phyloP scores from a whole-genome alignment of 1,140 invertebrate genomes.

The Sitophilus oryzae region DNA sequence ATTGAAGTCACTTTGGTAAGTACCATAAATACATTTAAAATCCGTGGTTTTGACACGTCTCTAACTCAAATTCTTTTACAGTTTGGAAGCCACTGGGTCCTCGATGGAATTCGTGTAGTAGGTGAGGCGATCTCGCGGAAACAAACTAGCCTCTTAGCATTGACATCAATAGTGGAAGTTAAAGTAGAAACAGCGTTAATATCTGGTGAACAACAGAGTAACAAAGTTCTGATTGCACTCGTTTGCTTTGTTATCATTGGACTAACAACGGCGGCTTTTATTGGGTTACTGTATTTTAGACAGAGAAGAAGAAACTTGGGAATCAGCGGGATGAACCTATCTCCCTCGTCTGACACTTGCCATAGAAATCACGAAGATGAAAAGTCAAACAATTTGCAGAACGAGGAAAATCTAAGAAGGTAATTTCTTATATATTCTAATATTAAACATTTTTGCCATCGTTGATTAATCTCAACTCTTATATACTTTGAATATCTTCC shows the following conservation, averaged over 20 bases:
- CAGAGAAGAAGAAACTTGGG: conserved; percentile 50
- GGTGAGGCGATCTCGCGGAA: conserved; percentile 66
- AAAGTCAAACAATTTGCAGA: conserved; percentile 83
- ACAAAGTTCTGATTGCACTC: conserved; percentile 46
- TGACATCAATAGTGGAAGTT: conserved; percentile 73
- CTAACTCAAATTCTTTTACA: conserved; percentile 38
- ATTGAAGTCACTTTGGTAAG: conserved; percentile 82
- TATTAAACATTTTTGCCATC: no score
- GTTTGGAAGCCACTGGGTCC: conserved; percentile 54
- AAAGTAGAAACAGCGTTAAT: conserved; percentile 67
- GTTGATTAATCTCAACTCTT: no score
- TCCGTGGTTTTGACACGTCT: not conserved
- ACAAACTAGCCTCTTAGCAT: conserved; percentile 53
- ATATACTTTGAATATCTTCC: no score
- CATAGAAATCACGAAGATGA: conserved; percentile 71
- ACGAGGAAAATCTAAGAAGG: conserved; percentile 75
- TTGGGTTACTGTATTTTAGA: conserved; percentile 47
- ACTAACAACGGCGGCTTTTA: conserved; percentile 45
- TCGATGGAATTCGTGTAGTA: conserved; percentile 58
- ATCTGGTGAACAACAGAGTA: conserved; percentile 51
- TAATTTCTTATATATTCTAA: no score
- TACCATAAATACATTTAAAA: conserved; percentile 3
- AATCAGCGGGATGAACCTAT: conserved; percentile 49
- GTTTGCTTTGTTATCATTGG: conserved; percentile 51
- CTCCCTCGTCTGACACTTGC: conserved; percentile 52